phyloP scores from a whole-genome alignment of 2,797 vertebrate species.

The Balearica regulorum region DNA sequence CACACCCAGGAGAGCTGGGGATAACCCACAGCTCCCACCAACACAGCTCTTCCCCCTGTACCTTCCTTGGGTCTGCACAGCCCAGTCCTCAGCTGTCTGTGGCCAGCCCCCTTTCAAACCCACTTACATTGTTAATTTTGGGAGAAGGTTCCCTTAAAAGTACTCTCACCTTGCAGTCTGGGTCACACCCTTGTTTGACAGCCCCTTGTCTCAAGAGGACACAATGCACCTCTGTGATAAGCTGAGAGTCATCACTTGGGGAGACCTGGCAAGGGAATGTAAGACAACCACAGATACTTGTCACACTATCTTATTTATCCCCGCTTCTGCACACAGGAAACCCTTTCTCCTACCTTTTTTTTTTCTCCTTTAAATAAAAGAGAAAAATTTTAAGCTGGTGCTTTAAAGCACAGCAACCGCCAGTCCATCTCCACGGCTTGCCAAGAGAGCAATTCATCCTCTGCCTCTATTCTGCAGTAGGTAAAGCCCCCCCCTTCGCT shows the following conservation, averaged over 20 bases:
- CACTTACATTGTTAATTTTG: not conserved
- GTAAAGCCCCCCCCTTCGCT: slow-evolving; percentile 18
- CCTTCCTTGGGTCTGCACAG: not conserved
- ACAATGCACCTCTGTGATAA: not conserved
- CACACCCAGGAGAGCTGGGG: not conserved
- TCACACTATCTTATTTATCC: not conserved
- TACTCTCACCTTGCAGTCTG: not conserved
- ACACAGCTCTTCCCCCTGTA: fast-evolving
- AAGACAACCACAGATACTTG: not conserved
- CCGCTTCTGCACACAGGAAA: slow-evolving; percentile 7
- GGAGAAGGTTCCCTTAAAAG: not conserved
- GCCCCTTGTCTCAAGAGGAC: not conserved
- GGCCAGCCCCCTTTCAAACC: not conserved
- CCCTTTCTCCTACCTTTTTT: not conserved
- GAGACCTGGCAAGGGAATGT: not conserved
- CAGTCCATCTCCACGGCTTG: slow-evolving; percentile 43
- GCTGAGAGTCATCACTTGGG: not conserved
- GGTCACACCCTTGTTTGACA: not conserved
- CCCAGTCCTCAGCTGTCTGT: too few species aligned
- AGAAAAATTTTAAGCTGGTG: slow-evolving; percentile 44
- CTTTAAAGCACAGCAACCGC: slow-evolving; percentile 47
- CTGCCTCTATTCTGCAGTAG: slow-evolving; percentile 39
- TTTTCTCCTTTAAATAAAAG: not conserved
- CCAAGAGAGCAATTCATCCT: slow-evolving; percentile 66
- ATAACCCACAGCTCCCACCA: not conserved